Base-by-base conservation (phyloP, 2,888 invertebrate genomes). In the Erebia palarica region DNA sequence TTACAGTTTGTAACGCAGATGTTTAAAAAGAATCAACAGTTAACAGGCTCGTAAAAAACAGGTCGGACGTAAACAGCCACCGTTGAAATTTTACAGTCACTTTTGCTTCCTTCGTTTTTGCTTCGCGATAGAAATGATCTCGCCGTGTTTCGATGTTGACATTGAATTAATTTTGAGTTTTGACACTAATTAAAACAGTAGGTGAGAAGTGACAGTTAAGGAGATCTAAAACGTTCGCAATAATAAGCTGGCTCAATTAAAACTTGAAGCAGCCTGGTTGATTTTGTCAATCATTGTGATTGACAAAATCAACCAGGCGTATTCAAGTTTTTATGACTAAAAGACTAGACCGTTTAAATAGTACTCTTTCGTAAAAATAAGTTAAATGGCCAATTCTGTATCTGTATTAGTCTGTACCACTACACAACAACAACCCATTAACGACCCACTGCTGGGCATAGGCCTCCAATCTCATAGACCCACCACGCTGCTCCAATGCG, bases 21-120 rank as follows among this genome's bases (percentile, higher is more conserved):
- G 92, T 92, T 92, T 91, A 90, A 88, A 92, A 91, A 90, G 89
- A 91, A 90, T 89, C 91, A 90, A 91, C 91, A 89, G 91, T 90
- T 90, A 91, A 92, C 91, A 86, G 84, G 90, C 85, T 90, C 91
- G 89, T 92, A 92, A 92, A 92, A 89, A 89, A 47, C 11, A 36
- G 86, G 86, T 86, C 84, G 81, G 83, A 84, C 84, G 87, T 90
- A 87, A 90, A 91, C 90, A 88, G 87, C 85, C 81, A 85, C 88
- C 87, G 90, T 89, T 89, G 88, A 90, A 89, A 88, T 86, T 87
- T 89, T 86, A 90, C 90, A 90, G 86, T 89, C 88, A 86, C 85
- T 88, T 85, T 85, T 83, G 82, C 84, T 82, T 81, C 78, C 80
- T 83, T 80, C 78, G 80, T 79, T 80, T 80, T 78, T 75, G 73